Evolutionary conservation across 2,797 vertebrate genomes (phyloP), one percentile per base, ranked within the genome.

Genomic region (Hapalemur alaotrensis): DNA sequence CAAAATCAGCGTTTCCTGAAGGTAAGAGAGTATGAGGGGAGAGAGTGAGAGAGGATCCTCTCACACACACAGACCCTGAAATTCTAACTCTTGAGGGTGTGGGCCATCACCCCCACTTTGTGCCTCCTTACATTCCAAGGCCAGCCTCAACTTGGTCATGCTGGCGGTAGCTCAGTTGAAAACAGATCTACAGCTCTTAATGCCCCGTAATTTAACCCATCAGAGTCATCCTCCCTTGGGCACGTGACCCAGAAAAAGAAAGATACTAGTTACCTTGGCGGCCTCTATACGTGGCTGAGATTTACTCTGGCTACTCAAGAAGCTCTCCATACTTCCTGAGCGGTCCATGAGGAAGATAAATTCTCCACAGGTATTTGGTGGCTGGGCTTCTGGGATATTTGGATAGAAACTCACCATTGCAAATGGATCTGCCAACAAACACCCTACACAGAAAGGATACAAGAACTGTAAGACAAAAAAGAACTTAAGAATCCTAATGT

Each of bases 371-470:
- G 96, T 91, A 7, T 61, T 28, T 11, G 97, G 12, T 93, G 95
- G 97, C 54, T 98, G 88, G 67, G 92, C 54, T 88, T 98, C 86
- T 13, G 99, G 98, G 92, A 99, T 98, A 79, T 98, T 98, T 35
- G 99, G 99, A 95, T 99, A 99, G 94, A 99, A 97, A 85, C 98
- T 99, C 94, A 99, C 91, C 99, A 99, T 99, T 52, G 99, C 98
- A 0, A 97, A 98, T 23, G 98, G 98, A 65, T 99, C 98, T 20
- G 98, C 98, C 99, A 99, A 99, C 80, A 99, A 96, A 97, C 98
- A 96, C 15, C 98, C 99, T 99, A 95, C 57, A 20, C 25, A 43
- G 70, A 95, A 94, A 96, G 20, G 18, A 96, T n/a, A 95, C 76
- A 18, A 7, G 18, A 1, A 2, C 11, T 25, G 2, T 94, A 81